phyloP scores from a whole-genome alignment of 2,797 vertebrate genomes.

The Gymnoscopelus braueri region DNA sequence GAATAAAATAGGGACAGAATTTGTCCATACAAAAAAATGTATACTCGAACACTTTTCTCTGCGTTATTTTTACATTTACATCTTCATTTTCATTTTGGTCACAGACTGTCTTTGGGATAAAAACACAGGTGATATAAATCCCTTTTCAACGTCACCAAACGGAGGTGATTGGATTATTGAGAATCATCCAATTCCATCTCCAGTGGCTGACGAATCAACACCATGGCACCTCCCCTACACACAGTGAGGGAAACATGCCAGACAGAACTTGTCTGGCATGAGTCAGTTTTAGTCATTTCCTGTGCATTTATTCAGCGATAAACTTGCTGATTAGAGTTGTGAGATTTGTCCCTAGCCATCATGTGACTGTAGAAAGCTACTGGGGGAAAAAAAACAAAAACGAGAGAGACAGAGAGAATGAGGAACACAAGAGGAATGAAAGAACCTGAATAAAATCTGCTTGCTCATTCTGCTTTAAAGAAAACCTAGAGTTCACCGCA shows the following conservation, averaged over 20 bases:
- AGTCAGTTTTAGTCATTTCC: background rate
- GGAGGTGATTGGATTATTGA: too few species aligned
- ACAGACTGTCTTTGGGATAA: background rate
- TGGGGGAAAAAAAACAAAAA: slow-evolving; percentile 1
- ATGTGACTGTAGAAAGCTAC: slow-evolving; percentile 6
- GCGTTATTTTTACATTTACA: too few species aligned
- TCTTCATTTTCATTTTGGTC: too few species aligned
- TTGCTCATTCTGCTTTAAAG: slow-evolving; percentile 63
- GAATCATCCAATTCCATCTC: background rate
- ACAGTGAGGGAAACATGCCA: too few species aligned
- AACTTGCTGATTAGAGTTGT: slow-evolving; percentile 10
- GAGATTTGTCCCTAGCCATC: slow-evolving; percentile 16
- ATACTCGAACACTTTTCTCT: too few species aligned
- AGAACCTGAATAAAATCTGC: slow-evolving; percentile 50
- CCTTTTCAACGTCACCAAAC: background rate
- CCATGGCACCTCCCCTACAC: background rate
- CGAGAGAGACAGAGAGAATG: background rate
- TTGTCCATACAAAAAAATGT: too few species aligned
- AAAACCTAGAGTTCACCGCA: slow-evolving; percentile 62
- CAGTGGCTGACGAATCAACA: background rate
- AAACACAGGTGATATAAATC: background rate
- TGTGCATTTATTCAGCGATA: slow-evolving; percentile 10
- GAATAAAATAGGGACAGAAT: too few species aligned
- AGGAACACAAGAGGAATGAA: slow-evolving; percentile 27
- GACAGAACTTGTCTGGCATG: too few species aligned